Evolutionary conservation across 2,113 vertebrate species (phyloP), one percentile per base, ranked within the genome.

Genomic region (Hypomesus transpacificus): DNA sequence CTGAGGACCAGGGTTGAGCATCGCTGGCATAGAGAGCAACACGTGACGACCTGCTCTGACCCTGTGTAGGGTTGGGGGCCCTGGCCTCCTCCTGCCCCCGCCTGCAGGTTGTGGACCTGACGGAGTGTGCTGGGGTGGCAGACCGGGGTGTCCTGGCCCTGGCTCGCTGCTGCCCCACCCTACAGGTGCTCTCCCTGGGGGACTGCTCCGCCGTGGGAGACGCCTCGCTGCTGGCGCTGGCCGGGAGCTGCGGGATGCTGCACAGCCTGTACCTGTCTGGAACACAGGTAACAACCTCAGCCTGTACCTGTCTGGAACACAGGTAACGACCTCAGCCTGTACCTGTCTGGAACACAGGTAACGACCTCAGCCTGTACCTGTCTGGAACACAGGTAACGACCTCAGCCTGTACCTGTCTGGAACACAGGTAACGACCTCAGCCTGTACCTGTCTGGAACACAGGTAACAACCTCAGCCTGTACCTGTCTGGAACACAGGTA

Each of bases 31-130:
- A 34, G 31, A 1, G 31, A 34, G 31, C 31, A 18, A 16, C 2
- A 66, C 4, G 3, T 56, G 53, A 14, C 2, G 20, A 11, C 16
- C 63, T 11, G 53, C 14, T 13, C n/a, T 71, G 26, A 21, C 22
- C 51, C 60, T 68, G 6, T 50, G n/a, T 68, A 86, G 78, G 81
- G 62, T 24, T 86, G 61, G 54, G 58, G 7, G 59, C 71, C 13
- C 73, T 81, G 50, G 76, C 75, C 1, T 76, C 75, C 13, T 78
- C 74, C 18, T 87, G 80, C 59, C 74, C 69, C 1, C 28, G 63
- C 70, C 77, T 87, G 60, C 69, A 76, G 31, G 69, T 78, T 0
- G 79, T 85, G 31, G 81, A 85, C 65, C 81, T 87, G 28, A 77
- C 69, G 14, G 75, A 71, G n/a, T 87, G 82, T 68, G 18, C 16